Percentiles rank a stretch among this genome's conserved stretches.
phyloP scores from a whole-genome alignment of 2,113 vertebrate species.

The Ardeotis arabs region DNA sequence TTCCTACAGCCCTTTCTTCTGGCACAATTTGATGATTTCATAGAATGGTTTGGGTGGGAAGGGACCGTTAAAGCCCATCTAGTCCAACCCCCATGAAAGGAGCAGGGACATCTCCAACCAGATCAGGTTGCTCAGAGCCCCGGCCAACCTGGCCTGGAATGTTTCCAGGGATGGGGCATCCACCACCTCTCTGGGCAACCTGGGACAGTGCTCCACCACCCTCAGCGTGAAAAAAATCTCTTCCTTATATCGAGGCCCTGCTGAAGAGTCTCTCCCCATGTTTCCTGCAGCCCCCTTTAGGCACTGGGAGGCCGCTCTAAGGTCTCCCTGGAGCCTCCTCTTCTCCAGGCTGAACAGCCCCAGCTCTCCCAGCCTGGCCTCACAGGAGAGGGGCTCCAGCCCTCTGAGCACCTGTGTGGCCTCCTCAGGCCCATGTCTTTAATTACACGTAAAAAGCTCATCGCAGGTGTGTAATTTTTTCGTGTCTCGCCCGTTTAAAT shows the following conservation, averaged over 20 bases:
- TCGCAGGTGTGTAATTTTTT: background rate
- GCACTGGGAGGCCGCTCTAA: too few relatives aligned
- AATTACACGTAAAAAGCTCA: rapidly evolving
- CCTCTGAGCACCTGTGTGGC: rapidly evolving
- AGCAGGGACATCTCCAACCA: too few relatives aligned
- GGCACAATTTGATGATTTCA: rapidly evolving
- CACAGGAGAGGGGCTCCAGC: rapidly evolving
- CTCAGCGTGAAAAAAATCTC: rapidly evolving
- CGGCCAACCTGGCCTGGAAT: too few relatives aligned
- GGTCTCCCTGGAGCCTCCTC: rapidly evolving
- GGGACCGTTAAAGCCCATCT: rapidly evolving
- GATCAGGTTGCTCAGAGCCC: too few relatives aligned
- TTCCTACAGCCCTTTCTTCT: rapidly evolving
- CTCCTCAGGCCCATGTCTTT: background rate
- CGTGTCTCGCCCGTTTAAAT: rapidly evolving
- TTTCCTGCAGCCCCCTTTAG: background rate
- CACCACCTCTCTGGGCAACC: too few relatives aligned
- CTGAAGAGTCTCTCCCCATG: background rate
- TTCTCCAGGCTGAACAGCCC: background rate
- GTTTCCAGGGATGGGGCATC: background rate
- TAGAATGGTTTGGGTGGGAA: background rate
- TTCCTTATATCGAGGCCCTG: background rate
- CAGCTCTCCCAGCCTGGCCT: background rate
- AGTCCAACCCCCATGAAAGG: too few relatives aligned
- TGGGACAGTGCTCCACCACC: background rate